Evolutionary conservation across 2,797 vertebrate genomes (phyloP), one percentile per base, ranked within the genome.

Genomic region (Gymnocypris eckloni): DNA sequence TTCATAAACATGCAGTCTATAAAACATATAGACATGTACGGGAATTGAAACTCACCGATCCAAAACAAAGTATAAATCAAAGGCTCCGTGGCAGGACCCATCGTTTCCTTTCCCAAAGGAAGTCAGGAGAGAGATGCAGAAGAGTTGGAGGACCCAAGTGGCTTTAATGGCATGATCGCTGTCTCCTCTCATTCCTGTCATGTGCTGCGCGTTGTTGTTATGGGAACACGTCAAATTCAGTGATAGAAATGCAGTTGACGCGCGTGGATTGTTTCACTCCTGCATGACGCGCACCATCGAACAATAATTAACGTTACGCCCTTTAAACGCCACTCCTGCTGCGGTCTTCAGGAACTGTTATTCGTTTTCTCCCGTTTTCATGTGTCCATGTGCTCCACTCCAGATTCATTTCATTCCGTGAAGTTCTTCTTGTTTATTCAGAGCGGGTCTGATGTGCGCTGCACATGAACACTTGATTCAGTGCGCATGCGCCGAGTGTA

Each of bases 31-130:
- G 54, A 52, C 11, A 48, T 45, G 72, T 7, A 25, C 71, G 81
- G 4, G n/a, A 45, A 45, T 45, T 45, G 43, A 18, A 81, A 93
- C 94, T 95, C 92, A 98, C 97, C 95, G 97, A 95, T 99, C 97
- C 75, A 99, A 89, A 4, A 99, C 97, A 90, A 98, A 98, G 91
- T 98, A 98, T 83, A 98, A 91, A 90, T 99, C 97, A 92, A 98
- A 98, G 0, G 96, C 97, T 85, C 95, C 96, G 87, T 94, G 94
- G 91, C 98, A 99, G 8, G 96, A 96, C 6, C 94, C 93, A 10
- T 95, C 93, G 6, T 97, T 96, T 18, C 88, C 94, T 3, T 45
- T 89, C n/a, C 83, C 89, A 28, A 87, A 75, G 77, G 81, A 45
- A 22, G 83, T 82, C 76, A 86, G 78, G 43, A 85, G 69, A 25